Conservation (phyloP, 2,888 invertebrate genomes). For the Noctuana brunneofusca region DNA sequence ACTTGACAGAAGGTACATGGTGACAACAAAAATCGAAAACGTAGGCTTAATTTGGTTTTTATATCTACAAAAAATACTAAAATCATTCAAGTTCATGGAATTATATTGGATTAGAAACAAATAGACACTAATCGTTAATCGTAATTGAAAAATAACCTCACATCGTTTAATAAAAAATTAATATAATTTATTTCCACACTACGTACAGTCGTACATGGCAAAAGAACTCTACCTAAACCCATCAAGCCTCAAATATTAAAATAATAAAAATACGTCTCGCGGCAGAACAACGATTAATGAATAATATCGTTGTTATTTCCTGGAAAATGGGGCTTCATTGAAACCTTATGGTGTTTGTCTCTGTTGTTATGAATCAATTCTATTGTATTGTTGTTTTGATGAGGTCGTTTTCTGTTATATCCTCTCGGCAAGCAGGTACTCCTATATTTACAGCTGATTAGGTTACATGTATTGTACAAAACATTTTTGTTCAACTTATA, state of each 20-base stretch:
- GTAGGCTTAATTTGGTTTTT: no score
- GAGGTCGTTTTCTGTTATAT: slow-evolving; percentile 16
- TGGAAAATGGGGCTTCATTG: slow-evolving; percentile 8
- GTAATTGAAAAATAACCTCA: neutral
- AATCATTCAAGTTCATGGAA: neutral
- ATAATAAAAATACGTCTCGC: slow-evolving; percentile 21
- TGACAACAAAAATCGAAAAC: no score
- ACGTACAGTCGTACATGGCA: no score
- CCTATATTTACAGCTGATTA: neutral
- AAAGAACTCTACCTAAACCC: neutral
- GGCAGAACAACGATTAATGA: slow-evolving; percentile 16
- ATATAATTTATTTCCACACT: no score
- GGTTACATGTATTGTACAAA: neutral
- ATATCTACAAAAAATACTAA: neutral
- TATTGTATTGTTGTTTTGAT: slow-evolving; percentile 14
- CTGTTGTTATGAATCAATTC: slow-evolving; percentile 10
- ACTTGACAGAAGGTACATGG: no score
- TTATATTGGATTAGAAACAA: neutral
- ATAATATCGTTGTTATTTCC: slow-evolving; percentile 28
- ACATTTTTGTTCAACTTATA: neutral
- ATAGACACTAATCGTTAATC: neutral
- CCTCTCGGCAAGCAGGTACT: neutral
- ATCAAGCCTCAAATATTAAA: slow-evolving; percentile 21
- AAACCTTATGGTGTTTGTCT: slow-evolving; percentile 17
- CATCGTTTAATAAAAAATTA: no score